A percentile compares a stretch with the other conserved stretches of the same genome.
phyloP scores from a whole-genome alignment of 53 echinoderm and acorn worm genomes.

The Temnopleurus reevesii region DNA sequence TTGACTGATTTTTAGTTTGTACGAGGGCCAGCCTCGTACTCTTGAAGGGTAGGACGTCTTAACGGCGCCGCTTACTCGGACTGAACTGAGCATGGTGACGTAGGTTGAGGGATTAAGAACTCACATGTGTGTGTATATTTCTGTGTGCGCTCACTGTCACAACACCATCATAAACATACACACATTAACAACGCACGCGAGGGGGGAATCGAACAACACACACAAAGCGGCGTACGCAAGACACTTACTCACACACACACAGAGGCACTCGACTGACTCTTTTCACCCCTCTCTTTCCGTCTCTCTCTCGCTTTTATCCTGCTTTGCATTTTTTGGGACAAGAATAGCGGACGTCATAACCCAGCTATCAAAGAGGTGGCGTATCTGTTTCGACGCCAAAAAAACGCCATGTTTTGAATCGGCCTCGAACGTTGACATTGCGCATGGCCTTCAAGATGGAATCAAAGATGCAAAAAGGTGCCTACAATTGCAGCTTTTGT shows the following conservation, averaged over 20 bases:
- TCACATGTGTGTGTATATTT: neutral
- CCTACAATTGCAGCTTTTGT: neutral
- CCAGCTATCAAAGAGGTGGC: neutral
- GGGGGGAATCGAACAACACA: neutral
- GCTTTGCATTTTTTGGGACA: slow-evolving; percentile 23
- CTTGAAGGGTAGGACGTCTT: slow-evolving; percentile 41
- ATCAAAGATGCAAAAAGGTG: neutral
- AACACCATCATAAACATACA: neutral
- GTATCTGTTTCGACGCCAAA: neutral
- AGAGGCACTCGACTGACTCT: neutral
- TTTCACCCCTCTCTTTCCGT: neutral
- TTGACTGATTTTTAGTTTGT: slow-evolving; percentile 8
- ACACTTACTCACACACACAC: slow-evolving; percentile 28
- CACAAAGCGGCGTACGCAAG: neutral
- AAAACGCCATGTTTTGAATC: slow-evolving; percentile 6
- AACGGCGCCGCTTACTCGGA: neutral
- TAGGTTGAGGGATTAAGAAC: slow-evolving; percentile 29
- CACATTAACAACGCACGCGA: slow-evolving; percentile 2
- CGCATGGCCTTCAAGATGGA: neutral
- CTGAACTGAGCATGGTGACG: slow-evolving; percentile 31
- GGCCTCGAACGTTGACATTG: neutral
- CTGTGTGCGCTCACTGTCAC: neutral
- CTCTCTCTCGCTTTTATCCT: neutral
- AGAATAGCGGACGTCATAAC: neutral
- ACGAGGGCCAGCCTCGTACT: slow-evolving; percentile 52